phyloP scores from a whole-genome alignment of 2,888 invertebrate genomes.

The Dorcus hopei region DNA sequence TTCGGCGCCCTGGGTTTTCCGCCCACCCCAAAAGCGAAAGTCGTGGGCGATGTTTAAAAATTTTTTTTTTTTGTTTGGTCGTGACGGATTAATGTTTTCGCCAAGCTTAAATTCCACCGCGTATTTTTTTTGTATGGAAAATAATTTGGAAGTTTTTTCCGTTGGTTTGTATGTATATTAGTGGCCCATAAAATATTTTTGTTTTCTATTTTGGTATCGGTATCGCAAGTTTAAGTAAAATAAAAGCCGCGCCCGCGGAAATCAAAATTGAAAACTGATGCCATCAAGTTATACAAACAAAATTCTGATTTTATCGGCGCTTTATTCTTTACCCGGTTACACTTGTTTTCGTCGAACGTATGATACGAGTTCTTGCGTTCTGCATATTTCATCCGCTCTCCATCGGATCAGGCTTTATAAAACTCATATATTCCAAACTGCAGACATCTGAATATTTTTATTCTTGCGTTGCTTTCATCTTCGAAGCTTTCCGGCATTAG shows the following conservation, averaged over 20 bases:
- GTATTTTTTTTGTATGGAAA: no score
- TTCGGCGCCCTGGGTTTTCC: no score
- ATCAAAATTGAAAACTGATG: not conserved
- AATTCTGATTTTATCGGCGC: not conserved
- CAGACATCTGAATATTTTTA: slow-evolving; percentile 30
- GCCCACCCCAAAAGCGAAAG: no score
- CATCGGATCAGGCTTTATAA: slow-evolving; percentile 24
- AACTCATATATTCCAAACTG: slow-evolving; percentile 29
- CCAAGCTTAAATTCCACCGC: no score
- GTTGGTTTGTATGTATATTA: no score
- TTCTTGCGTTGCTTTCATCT: slow-evolving; percentile 22
- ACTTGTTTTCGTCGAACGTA: not conserved
- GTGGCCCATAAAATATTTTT: no score
- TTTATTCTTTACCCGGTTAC: not conserved
- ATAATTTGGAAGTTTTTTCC: no score
- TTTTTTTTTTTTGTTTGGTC: no score
- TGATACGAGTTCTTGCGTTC: slow-evolving; percentile 3
- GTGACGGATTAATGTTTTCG: no score
- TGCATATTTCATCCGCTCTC: slow-evolving; percentile 29
- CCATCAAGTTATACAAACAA: not conserved
- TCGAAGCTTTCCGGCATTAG: slow-evolving; percentile 12
- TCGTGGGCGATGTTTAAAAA: no score
- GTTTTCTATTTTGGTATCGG: no score
- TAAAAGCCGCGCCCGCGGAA: not conserved
- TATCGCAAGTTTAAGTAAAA: no score